Evolutionary conservation across 2,888 invertebrate species (phyloP).

Genomic region (Temnothorax unifasciatus): DNA sequence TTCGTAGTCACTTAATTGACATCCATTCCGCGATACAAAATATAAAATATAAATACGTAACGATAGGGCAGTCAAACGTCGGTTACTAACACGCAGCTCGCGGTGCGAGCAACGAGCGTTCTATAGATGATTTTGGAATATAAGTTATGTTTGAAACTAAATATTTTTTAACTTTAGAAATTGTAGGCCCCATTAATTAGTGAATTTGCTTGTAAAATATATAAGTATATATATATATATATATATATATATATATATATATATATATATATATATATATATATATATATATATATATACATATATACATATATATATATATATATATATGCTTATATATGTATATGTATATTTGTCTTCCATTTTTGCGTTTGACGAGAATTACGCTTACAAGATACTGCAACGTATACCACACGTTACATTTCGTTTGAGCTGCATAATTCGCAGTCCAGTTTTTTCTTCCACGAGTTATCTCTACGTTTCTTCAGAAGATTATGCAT

Average conservation of each 20-base stretch:
- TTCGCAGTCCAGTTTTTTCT: neutral
- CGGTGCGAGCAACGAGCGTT: constrained; percentile 38
- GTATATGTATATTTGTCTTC: constrained; percentile 41
- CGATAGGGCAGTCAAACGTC: neutral
- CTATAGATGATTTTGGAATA: constrained; percentile 11
- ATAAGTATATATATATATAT: constrained; percentile 8
- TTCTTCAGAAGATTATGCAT: constrained; percentile 19
- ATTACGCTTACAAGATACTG: constrained; percentile 17
- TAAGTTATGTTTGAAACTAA: constrained; percentile 43
- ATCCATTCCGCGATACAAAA: constrained; percentile 23
- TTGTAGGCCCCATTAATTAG: constrained; percentile 12
- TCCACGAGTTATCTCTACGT: constrained; percentile 13
- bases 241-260: constrained; percentile 2
- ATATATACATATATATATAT: constrained; percentile 35
- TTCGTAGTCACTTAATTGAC: constrained; percentile 22
- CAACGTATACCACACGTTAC: neutral
- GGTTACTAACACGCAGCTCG: constrained; percentile 11
- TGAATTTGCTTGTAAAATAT: constrained; percentile 37
- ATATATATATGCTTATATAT: neutral
- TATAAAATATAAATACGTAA: constrained; percentile 15
- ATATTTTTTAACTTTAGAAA: constrained; percentile 33
- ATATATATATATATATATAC: neutral
- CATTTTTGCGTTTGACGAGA: constrained; percentile 35
- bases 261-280: constrained; percentile 13
- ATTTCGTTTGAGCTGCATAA: constrained; percentile 14